phyloP scores from a whole-genome alignment of 2,797 vertebrate genomes.

The Coregonus sp. region DNA sequence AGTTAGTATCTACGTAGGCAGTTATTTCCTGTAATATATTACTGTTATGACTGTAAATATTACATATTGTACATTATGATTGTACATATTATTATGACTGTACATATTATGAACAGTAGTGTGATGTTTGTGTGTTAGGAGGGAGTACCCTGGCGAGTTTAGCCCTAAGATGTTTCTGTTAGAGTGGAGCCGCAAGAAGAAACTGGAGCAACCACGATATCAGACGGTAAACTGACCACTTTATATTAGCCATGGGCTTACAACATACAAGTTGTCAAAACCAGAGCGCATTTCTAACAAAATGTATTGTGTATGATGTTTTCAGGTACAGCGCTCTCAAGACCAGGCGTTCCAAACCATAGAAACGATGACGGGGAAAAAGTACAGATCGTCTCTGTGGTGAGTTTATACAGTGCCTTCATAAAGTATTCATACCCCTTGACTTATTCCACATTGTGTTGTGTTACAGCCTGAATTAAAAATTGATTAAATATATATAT shows the following conservation, averaged over 20 bases:
- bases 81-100: not conserved
- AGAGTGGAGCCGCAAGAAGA: constrained; percentile 93
- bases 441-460: no score
- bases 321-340: constrained; percentile 84
- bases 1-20: no score
- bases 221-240: constrained; percentile 81
- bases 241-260: no score
- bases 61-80: no score
- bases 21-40: no score
- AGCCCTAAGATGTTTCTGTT: constrained; percentile 95
- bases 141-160: constrained; percentile 89
- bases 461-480: no score
- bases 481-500: no score
- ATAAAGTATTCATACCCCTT: no score
- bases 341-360: constrained; percentile 88
- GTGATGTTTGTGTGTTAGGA: constrained; percentile 62
- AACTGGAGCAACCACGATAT: constrained; percentile 87
- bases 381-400: constrained; percentile 88
- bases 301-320: constrained; percentile 1
- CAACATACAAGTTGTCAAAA: not conserved
- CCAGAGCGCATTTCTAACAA: not conserved
- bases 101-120: not conserved
- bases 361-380: constrained; percentile 82
- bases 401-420: constrained; percentile 62
- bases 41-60: not conserved